phyloP scores from a whole-genome alignment of 2,797 vertebrate species.

The Gastrophryne carolinensis region DNA sequence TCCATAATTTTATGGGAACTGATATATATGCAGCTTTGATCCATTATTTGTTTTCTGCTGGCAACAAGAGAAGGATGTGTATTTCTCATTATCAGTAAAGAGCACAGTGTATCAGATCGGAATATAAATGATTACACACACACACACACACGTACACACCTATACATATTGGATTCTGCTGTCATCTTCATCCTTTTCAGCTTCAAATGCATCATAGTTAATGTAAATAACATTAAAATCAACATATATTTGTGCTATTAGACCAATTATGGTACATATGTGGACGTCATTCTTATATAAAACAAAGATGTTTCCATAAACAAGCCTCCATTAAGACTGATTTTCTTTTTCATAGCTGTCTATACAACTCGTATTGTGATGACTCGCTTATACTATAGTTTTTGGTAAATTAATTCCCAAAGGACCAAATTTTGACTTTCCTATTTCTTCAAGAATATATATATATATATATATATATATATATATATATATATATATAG shows the following conservation, averaged over 20 bases:
- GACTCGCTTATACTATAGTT: too few relatives aligned
- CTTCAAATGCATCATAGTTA: slow-evolving; percentile 46
- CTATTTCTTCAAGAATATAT: too few relatives aligned
- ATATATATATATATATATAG: too few relatives aligned
- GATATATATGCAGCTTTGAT: slow-evolving; percentile 18
- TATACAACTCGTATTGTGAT: too few relatives aligned
- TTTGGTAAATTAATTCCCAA: too few relatives aligned
- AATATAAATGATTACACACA: slow-evolving; percentile 38
- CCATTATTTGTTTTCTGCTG: slow-evolving; percentile 3
- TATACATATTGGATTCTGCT: slow-evolving; percentile 41
- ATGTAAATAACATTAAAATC: slow-evolving; percentile 50
- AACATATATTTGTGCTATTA: slow-evolving; percentile 49
- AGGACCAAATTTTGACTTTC: too few relatives aligned
- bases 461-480: too few relatives aligned
- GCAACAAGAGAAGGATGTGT: slow-evolving; percentile 24
- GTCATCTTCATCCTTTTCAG: slow-evolving; percentile 46
- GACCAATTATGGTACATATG: too few relatives aligned
- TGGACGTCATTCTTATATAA: neutral
- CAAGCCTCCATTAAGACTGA: too few relatives aligned
- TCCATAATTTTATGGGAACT: too few relatives aligned
- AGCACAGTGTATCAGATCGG: slow-evolving; percentile 22
- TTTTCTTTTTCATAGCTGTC: too few relatives aligned
- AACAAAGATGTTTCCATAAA: neutral
- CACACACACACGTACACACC: too few relatives aligned
- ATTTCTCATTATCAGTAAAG: slow-evolving; percentile 41